Evolutionary conservation across 2,888 invertebrate genomes (phyloP), one percentile per base, ranked within the genome.

Genomic region (Synergus umbraculus): DNA sequence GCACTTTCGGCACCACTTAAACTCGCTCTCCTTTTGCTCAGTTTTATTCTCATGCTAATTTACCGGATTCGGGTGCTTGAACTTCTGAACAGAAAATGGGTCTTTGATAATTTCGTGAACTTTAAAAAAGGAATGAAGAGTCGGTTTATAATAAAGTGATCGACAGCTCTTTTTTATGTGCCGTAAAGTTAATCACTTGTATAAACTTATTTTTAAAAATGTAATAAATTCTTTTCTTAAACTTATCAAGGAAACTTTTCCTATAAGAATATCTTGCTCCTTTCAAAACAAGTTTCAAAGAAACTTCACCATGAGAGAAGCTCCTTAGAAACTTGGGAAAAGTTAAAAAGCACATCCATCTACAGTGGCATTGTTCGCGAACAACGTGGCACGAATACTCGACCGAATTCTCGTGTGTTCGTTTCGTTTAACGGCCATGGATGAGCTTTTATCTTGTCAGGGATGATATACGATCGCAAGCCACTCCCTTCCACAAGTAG

Each of bases 1-100:
- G 64, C 76, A 73, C 69, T 80, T 79, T 78, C 79, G 78, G 79
- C 79, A 78, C 69, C 69, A 66, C 67, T 78, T 78, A 15, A 49
- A 49, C 15, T 49, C 13, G 15, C 49, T 49, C 15, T 15, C 69
- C 65, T 69, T 18, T 76, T 54, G 64, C 78, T 69, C 65, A 22
- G 43, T 37, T n/a, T 46, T 60, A 64, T 77, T 77, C 80, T 15
- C n/a, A 49, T n/a, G 49, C 49, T n/a, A 15, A 49, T 49, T 49
- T 49, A 15, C 15, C 15, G 15, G 8, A 15, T 15, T 49, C 15
- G n/a, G 15, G 49, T 15, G 49, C 49, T 49, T 49, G 49, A n/a
- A n/a, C 5, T 7, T 49, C n/a, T 49, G 7, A 5, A 49, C 29
- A 29, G 29, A 29, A 29, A 29, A 29, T 29, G 3, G 29, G 29